phyloP scores from a whole-genome alignment of 2,888 invertebrate species.

The Drosophila phalerata region DNA sequence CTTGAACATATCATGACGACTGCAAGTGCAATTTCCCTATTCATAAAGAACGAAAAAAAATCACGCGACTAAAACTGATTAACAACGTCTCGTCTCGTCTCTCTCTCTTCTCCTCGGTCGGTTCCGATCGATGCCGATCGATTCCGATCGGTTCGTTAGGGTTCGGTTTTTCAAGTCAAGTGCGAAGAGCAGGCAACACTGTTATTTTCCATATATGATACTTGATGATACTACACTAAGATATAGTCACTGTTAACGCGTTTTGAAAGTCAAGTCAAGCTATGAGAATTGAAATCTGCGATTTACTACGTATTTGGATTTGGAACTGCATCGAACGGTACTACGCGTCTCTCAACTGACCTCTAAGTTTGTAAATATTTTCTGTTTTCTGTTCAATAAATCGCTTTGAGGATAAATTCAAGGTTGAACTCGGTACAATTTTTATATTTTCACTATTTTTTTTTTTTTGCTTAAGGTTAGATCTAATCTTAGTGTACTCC shows the following conservation, averaged over 20 bases:
- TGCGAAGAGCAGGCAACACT: constrained; percentile 15
- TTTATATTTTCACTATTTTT: background rate
- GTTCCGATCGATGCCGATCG: constrained; percentile 2
- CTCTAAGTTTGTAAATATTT: background rate
- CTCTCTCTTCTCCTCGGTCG: constrained; percentile 9
- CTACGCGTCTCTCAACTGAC: constrained; percentile 16
- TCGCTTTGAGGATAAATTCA: constrained; percentile 10
- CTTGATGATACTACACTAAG: constrained; percentile 27
- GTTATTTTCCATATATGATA: constrained; percentile 3
- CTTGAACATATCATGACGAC: background rate
- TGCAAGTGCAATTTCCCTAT: constrained; percentile 16
- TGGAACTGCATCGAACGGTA: constrained; percentile 59
- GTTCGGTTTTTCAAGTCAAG: constrained; percentile 2
- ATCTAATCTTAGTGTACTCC: background rate
- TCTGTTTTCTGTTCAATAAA: background rate
- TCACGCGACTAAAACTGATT: constrained; percentile 21
- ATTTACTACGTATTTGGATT: constrained; percentile 57
- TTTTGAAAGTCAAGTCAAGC: constrained; percentile 67
- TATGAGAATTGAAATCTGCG: constrained; percentile 30
- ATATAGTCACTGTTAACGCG: constrained; percentile 45
- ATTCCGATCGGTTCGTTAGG: background rate
- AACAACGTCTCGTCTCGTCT: constrained; percentile 17
- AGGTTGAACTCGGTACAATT: background rate
- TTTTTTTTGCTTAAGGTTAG: constrained; percentile 3
- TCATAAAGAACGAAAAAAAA: constrained; percentile 6